phyloP scores from a whole-genome alignment of 1,140 invertebrate species.

The Ips typographus region DNA sequence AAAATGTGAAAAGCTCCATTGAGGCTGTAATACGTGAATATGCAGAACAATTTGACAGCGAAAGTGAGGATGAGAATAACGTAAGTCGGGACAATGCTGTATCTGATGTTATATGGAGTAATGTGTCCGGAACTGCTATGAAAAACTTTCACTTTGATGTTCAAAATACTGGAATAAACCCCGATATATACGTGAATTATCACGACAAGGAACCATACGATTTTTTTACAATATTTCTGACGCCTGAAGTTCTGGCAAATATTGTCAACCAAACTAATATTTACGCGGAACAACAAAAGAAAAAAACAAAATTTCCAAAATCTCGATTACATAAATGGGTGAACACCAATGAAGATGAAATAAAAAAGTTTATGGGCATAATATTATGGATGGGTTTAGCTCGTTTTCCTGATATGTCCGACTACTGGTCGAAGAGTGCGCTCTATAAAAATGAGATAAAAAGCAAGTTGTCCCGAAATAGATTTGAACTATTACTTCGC shows the following conservation, averaged over 20 bases:
- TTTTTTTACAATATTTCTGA: constrained; percentile 9
- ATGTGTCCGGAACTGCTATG: neutral
- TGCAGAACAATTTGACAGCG: too few species aligned
- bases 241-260: neutral
- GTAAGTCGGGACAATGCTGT: too few species aligned
- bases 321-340: constrained; percentile 1
- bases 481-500: constrained; percentile 11
- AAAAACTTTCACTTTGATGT: constrained; percentile 9
- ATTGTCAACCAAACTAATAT: constrained; percentile 3
- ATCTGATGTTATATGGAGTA: too few species aligned
- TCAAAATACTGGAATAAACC: neutral
- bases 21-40: too few species aligned
- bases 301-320: neutral
- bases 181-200: neutral
- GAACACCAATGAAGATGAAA: neutral
- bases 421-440: constrained; percentile 12
- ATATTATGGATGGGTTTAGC: constrained; percentile 19
- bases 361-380: constrained; percentile 3
- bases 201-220: neutral
- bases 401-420: neutral
- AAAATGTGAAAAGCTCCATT: too few species aligned
- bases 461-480: constrained; percentile 10
- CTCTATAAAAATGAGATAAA: constrained; percentile 10
- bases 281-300: neutral
- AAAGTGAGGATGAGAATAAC: too few species aligned